Percentiles rank a stretch among this genome's conserved stretches.
These are phyloP conservation scores for Tholera decimalis DNA, from an alignment of 2,888 invertebrate species.

Conservation along the genomic window DNA sequence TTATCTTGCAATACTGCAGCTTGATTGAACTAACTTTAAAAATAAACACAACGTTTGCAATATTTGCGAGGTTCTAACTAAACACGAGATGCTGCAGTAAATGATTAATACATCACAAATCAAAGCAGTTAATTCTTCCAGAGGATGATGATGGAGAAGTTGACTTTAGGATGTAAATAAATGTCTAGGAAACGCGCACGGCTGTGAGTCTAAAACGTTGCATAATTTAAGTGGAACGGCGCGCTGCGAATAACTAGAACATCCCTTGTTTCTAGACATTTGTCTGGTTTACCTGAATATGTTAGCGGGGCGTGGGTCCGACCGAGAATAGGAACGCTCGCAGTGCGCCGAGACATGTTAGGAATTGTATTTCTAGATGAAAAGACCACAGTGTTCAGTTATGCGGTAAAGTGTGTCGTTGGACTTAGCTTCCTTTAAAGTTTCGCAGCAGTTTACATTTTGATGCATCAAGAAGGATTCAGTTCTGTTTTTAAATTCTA, in stretches of 20 bases:
- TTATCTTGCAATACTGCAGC: neutral
- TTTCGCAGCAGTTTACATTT: constrained; percentile 1
- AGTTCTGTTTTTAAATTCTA: neutral
- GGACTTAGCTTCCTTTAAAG: constrained; percentile 15
- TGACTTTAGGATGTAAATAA: constrained; percentile 58
- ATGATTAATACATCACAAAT: constrained; percentile 39
- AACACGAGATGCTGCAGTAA: neutral
- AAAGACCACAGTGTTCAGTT: constrained; percentile 22
- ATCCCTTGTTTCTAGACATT: constrained; percentile 57
- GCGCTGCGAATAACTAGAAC: constrained; percentile 57
- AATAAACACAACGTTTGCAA: constrained; percentile 1
- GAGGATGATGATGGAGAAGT: constrained; percentile 19
- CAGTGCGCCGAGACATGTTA: constrained; percentile 3
- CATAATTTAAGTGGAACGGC: constrained; percentile 59
- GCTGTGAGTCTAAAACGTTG: constrained; percentile 47
- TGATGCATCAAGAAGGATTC: neutral
- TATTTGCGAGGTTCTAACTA: neutral
- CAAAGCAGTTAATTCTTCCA: constrained; percentile 31
- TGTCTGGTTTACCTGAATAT: constrained; percentile 59
- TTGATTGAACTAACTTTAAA: constrained; percentile 1
- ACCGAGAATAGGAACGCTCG: constrained; percentile 27
- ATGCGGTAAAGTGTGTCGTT: constrained; percentile 30
- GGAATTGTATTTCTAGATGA: constrained; percentile 40
- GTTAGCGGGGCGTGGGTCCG: constrained; percentile 44
- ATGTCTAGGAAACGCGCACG: constrained; percentile 33